Conservation (phyloP, 2,113 vertebrate genomes). For the Okapia johnstoni region DNA sequence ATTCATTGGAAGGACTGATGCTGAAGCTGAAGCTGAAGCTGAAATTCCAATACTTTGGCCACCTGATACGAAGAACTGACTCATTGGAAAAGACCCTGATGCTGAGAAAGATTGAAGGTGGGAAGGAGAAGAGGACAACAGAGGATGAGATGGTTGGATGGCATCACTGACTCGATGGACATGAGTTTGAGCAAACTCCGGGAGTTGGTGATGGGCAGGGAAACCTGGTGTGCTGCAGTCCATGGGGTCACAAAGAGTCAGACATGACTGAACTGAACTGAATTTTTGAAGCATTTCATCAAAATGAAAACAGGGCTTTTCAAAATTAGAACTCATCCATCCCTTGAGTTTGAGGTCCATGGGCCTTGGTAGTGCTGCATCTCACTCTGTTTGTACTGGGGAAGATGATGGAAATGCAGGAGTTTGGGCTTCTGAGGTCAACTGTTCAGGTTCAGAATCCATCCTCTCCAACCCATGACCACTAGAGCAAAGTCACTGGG, state of each 20-base stretch:
- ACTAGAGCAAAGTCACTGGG: not conserved
- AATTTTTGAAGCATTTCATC: not conserved
- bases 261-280: not conserved
- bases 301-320: not conserved
- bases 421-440: not conserved
- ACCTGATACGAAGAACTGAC: not conserved
- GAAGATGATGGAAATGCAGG: not conserved
- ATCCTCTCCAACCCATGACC: not conserved
- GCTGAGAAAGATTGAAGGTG: not conserved
- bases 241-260: not conserved
- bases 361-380: not conserved
- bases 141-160: not conserved
- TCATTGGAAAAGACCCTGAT: not conserved
- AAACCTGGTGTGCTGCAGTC: not conserved
- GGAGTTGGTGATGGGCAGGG: not conserved
- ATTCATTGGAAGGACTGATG: not conserved
- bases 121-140: not conserved
- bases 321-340: not conserved
- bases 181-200: not conserved
- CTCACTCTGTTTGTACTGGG: not conserved
- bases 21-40: not conserved
- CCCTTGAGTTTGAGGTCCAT: not conserved
- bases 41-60: not conserved
- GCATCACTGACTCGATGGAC: rapidly evolving
- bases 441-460: not conserved